Percentiles rank a stretch among this genome's conserved stretches.
Conservation (phyloP, 2,888 invertebrate genomes). For the Ferdinandea cuprea region DNA sequence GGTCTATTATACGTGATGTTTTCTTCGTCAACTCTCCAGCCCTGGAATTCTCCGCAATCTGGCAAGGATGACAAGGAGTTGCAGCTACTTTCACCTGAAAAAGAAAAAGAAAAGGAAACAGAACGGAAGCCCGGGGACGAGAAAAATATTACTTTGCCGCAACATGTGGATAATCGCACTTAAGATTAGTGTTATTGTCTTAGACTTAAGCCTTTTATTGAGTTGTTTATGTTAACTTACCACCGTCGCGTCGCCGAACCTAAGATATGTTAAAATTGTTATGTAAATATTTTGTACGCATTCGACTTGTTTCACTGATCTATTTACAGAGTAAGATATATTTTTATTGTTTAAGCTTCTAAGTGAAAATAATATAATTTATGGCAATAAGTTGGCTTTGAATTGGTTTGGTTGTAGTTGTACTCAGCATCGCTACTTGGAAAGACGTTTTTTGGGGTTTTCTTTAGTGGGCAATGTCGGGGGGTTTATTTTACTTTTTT, state of each 20-base stretch:
- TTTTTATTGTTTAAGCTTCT: constrained; percentile 1
- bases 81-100: constrained; percentile 74
- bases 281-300: constrained; percentile 23
- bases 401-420: too few species aligned
- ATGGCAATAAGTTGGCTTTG: constrained; percentile 13
- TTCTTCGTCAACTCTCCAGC: constrained; percentile 85
- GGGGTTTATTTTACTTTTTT: background rate
- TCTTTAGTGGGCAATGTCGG: background rate
- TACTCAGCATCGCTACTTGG: background rate
- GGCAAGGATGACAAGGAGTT: constrained; percentile 78
- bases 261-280: constrained; percentile 11
- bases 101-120: constrained; percentile 5
- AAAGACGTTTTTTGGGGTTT: background rate
- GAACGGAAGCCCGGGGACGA: background rate
- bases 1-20: constrained; percentile 85
- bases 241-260: constrained; percentile 17
- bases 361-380: constrained; percentile 26
- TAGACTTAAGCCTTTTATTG: constrained; percentile 2
- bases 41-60: constrained; percentile 84
- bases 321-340: constrained; percentile 21
- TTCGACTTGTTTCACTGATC: constrained; percentile 24
- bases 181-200: background rate
- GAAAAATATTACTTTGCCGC: background rate
- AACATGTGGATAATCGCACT: background rate
- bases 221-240: constrained; percentile 19